Evolutionary conservation across 2,113 vertebrate species (phyloP).

Genomic region (Campylorhamphus procurvoides): DNA sequence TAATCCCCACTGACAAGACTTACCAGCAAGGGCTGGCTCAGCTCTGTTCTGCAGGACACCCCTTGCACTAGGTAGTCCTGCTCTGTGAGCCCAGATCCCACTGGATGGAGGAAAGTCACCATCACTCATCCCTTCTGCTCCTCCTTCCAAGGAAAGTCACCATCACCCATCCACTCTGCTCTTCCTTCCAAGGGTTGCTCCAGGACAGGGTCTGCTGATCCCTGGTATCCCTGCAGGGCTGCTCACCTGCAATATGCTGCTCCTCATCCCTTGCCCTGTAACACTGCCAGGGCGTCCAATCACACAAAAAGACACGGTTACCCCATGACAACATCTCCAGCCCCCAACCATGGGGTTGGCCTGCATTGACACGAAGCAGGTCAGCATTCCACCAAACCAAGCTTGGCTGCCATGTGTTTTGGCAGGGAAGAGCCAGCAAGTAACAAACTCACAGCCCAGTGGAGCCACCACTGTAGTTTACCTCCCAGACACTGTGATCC

Average conservation of each 20-base stretch:
- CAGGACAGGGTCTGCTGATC: background rate
- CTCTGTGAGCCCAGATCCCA: background rate
- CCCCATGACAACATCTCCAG: background rate
- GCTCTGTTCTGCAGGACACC: background rate
- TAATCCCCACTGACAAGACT: background rate
- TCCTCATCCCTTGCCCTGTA: background rate
- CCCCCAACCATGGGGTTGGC: rapidly evolving
- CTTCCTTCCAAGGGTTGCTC: background rate
- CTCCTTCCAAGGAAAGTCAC: background rate
- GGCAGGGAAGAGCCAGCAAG: background rate
- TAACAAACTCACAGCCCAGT: background rate
- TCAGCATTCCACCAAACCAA: background rate
- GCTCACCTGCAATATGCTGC: background rate
- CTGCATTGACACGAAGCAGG: background rate
- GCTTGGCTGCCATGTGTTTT: background rate
- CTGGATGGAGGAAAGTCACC: background rate
- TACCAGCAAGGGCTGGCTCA: background rate
- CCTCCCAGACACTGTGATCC: background rate
- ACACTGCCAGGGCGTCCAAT: background rate
- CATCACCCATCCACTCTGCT: background rate
- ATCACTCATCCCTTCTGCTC: background rate
- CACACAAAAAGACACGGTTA: rapidly evolving
- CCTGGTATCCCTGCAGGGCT: background rate
- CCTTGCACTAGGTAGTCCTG: background rate
- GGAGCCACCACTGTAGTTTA: background rate